Evolutionary conservation across 2,113 vertebrate species (phyloP).

Genomic region (Anguilla japonica): DNA sequence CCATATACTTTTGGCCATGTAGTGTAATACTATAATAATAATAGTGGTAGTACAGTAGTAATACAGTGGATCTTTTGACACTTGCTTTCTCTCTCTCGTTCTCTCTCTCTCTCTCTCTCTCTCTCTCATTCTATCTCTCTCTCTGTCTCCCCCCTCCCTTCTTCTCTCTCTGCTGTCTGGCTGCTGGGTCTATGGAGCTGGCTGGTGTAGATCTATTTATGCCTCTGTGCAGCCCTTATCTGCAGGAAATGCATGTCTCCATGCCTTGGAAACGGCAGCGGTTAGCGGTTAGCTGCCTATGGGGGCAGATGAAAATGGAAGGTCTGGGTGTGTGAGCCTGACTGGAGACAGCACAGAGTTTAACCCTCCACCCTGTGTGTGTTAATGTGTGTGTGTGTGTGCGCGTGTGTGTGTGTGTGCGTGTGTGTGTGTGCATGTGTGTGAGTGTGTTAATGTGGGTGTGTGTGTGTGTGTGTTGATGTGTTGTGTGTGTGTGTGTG

Average conservation of each 20-base stretch:
- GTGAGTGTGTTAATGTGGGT: background rate
- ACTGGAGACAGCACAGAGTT: background rate
- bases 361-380: background rate
- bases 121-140: background rate
- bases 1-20: too few species aligned
- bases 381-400: background rate
- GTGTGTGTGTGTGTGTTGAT: background rate
- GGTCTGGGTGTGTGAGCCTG: conserved; percentile 2
- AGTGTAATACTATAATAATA: too few species aligned
- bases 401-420: conserved; percentile 10
- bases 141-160: background rate
- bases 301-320: background rate
- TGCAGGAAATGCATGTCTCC: background rate
- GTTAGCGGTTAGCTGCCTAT: background rate
- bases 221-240: background rate
- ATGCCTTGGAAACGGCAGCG: background rate
- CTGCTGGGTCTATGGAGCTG: background rate
- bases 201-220: background rate
- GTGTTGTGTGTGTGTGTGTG: background rate
- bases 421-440: background rate
- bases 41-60: too few species aligned
- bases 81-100: background rate
- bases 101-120: background rate
- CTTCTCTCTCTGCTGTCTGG: background rate
- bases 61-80: too few species aligned